Base-by-base conservation (phyloP, 2,113 vertebrate genomes). In the Lipophrys pholis region DNA sequence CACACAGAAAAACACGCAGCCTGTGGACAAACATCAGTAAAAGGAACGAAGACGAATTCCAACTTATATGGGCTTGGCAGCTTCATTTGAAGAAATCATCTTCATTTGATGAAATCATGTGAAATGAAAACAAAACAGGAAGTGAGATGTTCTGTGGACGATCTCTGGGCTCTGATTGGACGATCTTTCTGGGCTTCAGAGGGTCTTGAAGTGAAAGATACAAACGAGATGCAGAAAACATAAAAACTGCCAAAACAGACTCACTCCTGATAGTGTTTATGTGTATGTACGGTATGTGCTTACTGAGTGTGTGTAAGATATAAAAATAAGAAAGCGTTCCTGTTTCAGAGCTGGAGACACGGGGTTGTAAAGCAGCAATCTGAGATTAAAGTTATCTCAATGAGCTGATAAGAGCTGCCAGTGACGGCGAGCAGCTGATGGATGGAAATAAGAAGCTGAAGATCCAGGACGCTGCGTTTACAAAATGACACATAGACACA, bases 1-100 rank as follows among this genome's bases (percentile, higher is more conserved):
- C 40, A 80, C 16, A 54, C 15, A 6, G 45, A 40, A 43, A 79
- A 46, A 61, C 1, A 63, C 35, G 36, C 15, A 11, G 50, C 56
- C 62, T 65, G 54, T 36, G 30, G 39, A 51, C 53, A 45, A 36
- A 16, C 41, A 48, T 16, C 17, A 35, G 11, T 9, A 51, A 48
- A 9, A 8, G 5, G 8, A 8, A 6, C 17, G 12, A 15, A 35
- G n/a, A 15, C 0, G n/a, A 10, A 5, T 38, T 66, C 42, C 38
- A 16, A 16, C 14, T 7, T 17, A 7, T 21, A 12, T 40, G 14
- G 21, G 2, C 21, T 30, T 4, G 21, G 21, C 21, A 30, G 21
- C 21, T 30, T 30, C 21, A 4, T 30, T 30, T 4, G 21, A 30
- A 2, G 21, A 30, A 30, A 30, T 30, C 4, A 30, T 30, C 21